These are phyloP conservation scores for Lacerta agilis DNA, from an alignment of 2,797 vertebrate species.

Conservation along the genomic window DNA sequence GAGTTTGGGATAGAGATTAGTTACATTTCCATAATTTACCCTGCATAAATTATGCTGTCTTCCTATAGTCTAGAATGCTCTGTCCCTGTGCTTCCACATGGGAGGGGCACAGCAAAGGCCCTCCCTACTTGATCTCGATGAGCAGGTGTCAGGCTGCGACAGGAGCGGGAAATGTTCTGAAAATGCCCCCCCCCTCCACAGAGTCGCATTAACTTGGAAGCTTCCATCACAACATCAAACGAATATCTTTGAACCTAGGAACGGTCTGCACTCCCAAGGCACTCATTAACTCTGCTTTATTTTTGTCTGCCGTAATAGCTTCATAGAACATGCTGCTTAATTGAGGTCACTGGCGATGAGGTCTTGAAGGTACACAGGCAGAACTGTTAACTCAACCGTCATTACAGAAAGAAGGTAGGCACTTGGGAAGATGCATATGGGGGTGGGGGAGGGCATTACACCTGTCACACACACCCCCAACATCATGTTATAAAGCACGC, in stretches of 20 bases:
- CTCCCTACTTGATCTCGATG: background rate
- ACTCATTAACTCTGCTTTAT: slow-evolving; percentile 11
- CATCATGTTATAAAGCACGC: background rate
- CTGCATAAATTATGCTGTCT: too few species aligned
- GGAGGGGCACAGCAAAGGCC: background rate
- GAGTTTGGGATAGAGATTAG: too few species aligned
- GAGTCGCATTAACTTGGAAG: background rate
- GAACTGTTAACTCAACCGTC: background rate
- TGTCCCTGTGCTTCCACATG: background rate
- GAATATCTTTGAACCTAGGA: background rate
- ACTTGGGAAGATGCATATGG: background rate
- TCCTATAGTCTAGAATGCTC: too few species aligned
- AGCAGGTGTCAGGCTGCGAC: too few species aligned
- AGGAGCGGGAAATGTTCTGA: background rate
- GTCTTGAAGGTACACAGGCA: slow-evolving; percentile 1
- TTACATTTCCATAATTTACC: too few species aligned
- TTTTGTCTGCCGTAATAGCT: slow-evolving; percentile 26
- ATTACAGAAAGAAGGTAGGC: background rate
- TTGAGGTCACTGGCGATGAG: slow-evolving; percentile 4
- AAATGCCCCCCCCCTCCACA: background rate
- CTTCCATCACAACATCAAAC: background rate
- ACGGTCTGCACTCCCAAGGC: background rate
- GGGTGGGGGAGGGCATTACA: background rate
- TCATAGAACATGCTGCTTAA: slow-evolving; percentile 14
- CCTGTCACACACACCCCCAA: too few species aligned